Percentiles rank a stretch among this genome's conserved stretches.
Conservation (phyloP, 1,140 invertebrate genomes). For the Diorhabda elongata region DNA sequence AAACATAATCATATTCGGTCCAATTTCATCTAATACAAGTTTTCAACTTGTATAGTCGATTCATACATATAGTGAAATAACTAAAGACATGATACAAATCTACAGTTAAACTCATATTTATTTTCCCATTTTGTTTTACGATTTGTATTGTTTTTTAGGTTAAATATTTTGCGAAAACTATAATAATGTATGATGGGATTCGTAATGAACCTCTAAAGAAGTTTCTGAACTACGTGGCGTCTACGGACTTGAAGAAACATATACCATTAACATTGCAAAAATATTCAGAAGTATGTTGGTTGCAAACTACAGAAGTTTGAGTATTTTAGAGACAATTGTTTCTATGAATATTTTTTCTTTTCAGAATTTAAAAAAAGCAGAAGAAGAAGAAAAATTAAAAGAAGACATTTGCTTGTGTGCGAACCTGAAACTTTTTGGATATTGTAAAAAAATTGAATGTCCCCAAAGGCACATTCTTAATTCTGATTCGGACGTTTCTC, state of each 20-base stretch:
- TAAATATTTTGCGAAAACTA: conserved; percentile 22
- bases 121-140: too few relatives aligned
- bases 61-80: too few relatives aligned
- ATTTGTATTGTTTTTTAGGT: conserved; percentile 25
- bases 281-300: conserved; percentile 22
- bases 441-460: conserved; percentile 29
- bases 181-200: conserved; percentile 38
- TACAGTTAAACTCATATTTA: too few relatives aligned
- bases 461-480: conserved; percentile 30
- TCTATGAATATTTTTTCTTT: too few relatives aligned
- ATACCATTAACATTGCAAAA: conserved; percentile 24
- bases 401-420: conserved; percentile 30
- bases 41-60: too few relatives aligned
- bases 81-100: too few relatives aligned
- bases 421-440: conserved; percentile 34
- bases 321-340: conserved; percentile 8
- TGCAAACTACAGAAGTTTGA: not conserved
- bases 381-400: conserved; percentile 32
- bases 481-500: conserved; percentile 26
- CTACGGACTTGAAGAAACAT: conserved; percentile 22
- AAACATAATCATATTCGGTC: too few relatives aligned
- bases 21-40: too few relatives aligned
- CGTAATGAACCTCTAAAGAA: conserved; percentile 31
- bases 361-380: conserved; percentile 22
- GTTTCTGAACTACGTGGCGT: conserved; percentile 29